Evolutionary conservation across 1,140 invertebrate species (phyloP).

Genomic region (Zaprionus lachaisei): DNA sequence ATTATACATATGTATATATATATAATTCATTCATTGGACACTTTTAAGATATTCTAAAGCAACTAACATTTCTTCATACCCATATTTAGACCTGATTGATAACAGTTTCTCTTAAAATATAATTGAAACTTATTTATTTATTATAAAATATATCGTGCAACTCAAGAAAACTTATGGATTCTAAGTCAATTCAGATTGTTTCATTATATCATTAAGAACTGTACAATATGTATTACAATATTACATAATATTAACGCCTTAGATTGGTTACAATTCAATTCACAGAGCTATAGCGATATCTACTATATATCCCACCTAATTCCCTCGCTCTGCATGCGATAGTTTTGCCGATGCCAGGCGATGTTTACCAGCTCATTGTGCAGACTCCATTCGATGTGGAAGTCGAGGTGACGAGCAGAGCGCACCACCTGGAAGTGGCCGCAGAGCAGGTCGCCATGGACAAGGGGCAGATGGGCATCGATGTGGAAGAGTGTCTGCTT

Average conservation of each 20-base stretch:
- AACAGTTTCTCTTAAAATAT: no score
- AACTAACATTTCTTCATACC: no score
- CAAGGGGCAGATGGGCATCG: constrained; percentile 40
- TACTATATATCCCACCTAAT: background rate
- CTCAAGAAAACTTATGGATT: no score
- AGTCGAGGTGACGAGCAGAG: constrained; percentile 20
- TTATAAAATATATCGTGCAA: no score
- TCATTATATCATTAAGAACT: no score
- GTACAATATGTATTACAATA: background rate
- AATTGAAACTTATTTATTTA: no score
- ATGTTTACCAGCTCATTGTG: constrained; percentile 27
- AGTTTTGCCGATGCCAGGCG: constrained; percentile 35
- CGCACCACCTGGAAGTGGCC: constrained; percentile 31
- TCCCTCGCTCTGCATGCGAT: constrained; percentile 43
- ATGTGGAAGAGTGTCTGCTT: constrained; percentile 48
- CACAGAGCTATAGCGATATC: background rate
- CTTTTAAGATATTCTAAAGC: no score
- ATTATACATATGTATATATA: no score
- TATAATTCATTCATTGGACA: no score
- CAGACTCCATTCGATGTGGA: constrained; percentile 45
- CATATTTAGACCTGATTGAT: no score
- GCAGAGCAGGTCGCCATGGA: background rate
- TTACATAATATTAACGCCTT: background rate
- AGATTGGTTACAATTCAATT: background rate
- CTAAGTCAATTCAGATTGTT: no score